Percentiles rank a stretch among this genome's conserved stretches.
Evolutionary conservation across 2,888 invertebrate species (phyloP).

Genomic region (Diogma glabrata): DNA sequence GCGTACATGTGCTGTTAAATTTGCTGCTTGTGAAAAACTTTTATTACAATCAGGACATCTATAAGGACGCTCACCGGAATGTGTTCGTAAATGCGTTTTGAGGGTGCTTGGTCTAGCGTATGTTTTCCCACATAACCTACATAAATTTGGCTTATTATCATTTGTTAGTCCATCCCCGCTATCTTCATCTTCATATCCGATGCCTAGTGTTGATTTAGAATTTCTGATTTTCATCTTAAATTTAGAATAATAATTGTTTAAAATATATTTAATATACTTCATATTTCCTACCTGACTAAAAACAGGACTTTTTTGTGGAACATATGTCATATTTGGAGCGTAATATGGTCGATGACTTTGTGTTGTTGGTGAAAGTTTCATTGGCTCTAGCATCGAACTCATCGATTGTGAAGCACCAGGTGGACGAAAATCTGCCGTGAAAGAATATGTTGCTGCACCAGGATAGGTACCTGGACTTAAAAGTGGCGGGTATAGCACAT

Average conservation of each 20-base stretch:
- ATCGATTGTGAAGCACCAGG: slow-evolving; percentile 34
- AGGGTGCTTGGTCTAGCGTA: slow-evolving; percentile 93
- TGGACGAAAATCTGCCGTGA: slow-evolving; percentile 69
- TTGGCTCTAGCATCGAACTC: slow-evolving; percentile 39
- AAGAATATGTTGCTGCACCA: slow-evolving; percentile 64
- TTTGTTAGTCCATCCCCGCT: slow-evolving; percentile 29
- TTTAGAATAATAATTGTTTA: background rate
- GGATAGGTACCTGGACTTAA: slow-evolving; percentile 55
- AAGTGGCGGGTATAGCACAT: slow-evolving; percentile 53
- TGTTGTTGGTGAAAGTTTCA: slow-evolving; percentile 23
- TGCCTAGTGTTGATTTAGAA: slow-evolving; percentile 22
- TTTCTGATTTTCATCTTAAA: slow-evolving; percentile 15
- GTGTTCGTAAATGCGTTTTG: slow-evolving; percentile 93
- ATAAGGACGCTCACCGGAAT: slow-evolving; percentile 76
- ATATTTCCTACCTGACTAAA: slow-evolving; percentile 1
- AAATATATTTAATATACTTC: background rate
- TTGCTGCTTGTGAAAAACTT: slow-evolving; percentile 96
- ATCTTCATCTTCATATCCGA: slow-evolving; percentile 54
- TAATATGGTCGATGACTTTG: slow-evolving; percentile 31
- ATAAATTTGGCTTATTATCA: slow-evolving; percentile 74
- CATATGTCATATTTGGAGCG: slow-evolving; percentile 18
- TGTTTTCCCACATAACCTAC: slow-evolving; percentile 91
- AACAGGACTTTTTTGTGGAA: slow-evolving; percentile 15
- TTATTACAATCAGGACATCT: slow-evolving; percentile 86
- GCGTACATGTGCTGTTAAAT: slow-evolving; percentile 88